A percentile compares a stretch with the other conserved stretches of the same genome.
Evolutionary conservation across 2,888 invertebrate species (phyloP).

Genomic region (Meliscaeva auricollis): DNA sequence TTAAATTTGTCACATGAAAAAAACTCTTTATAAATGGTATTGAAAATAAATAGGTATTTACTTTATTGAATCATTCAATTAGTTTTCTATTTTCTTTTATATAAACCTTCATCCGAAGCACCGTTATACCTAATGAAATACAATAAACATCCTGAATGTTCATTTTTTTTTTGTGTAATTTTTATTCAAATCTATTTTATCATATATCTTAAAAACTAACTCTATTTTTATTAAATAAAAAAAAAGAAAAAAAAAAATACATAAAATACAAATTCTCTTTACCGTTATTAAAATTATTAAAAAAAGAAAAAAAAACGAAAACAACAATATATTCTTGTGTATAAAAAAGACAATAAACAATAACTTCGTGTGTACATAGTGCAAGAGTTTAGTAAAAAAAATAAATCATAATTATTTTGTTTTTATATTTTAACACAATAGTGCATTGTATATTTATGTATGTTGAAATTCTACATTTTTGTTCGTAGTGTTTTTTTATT

Average conservation of each 20-base stretch:
- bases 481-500: constrained; percentile 3
- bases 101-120: constrained; percentile 61
- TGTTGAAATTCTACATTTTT: constrained; percentile 39
- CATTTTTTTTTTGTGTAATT: not conserved
- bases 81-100: constrained; percentile 38
- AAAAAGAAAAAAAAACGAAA: constrained; percentile 30
- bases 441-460: constrained; percentile 42
- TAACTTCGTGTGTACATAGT: constrained; percentile 64
- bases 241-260: constrained; percentile 1
- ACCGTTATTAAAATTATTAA: constrained; percentile 18
- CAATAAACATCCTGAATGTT: constrained; percentile 10
- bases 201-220: constrained; percentile 45
- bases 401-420: constrained; percentile 26
- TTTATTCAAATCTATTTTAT: constrained; percentile 33
- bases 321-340: constrained; percentile 43
- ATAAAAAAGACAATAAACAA: constrained; percentile 66
- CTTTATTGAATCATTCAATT: constrained; percentile 64
- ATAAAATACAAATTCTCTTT: constrained; percentile 43
- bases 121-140: constrained; percentile 50
- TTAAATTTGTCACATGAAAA: not conserved
- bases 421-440: constrained; percentile 61
- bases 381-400: constrained; percentile 49
- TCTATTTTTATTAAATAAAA: constrained; percentile 39
- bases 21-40: constrained; percentile 25
- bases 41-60: constrained; percentile 63